Conservation (phyloP, 2,797 vertebrate genomes). For the Aulostomus chinensis region DNA sequence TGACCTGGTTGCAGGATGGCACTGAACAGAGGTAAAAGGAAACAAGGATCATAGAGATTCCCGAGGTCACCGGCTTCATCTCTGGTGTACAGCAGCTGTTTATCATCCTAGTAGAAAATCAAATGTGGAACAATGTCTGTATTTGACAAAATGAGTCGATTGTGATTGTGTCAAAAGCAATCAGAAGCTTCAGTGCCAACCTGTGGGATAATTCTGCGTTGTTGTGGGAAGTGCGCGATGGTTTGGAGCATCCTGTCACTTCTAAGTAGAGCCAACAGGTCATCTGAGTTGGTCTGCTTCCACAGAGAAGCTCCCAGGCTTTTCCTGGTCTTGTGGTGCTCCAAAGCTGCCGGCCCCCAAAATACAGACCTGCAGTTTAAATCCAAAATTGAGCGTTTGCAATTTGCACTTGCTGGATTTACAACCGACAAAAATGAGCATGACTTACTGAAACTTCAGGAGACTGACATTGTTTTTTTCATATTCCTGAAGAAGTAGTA, state of each 20-base stretch:
- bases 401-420: not conserved
- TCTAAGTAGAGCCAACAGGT: slow-evolving; percentile 87
- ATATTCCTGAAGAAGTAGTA: slow-evolving; percentile 88
- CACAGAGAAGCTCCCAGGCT: slow-evolving; percentile 92
- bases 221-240: slow-evolving; percentile 86
- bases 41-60: slow-evolving; percentile 90
- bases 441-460: slow-evolving; percentile 82
- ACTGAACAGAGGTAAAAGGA: slow-evolving; percentile 92
- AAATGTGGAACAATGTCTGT: too few relatives aligned
- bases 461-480: slow-evolving; percentile 89
- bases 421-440: not conserved
- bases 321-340: slow-evolving; percentile 90
- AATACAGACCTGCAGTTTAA: slow-evolving; percentile 80
- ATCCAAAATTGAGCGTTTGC: not conserved
- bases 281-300: slow-evolving; percentile 90
- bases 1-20: slow-evolving; percentile 89
- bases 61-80: slow-evolving; percentile 57
- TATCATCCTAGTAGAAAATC: slow-evolving; percentile 78
- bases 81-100: slow-evolving; percentile 71
- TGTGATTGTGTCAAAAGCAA: not conserved
- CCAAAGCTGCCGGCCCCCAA: slow-evolving; percentile 93
- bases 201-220: slow-evolving; percentile 80
- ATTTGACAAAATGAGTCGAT: too few relatives aligned
- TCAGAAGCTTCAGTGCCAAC: slow-evolving; percentile 29
- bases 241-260: slow-evolving; percentile 86